Evolutionary conservation across 2,888 invertebrate genomes (phyloP).

Genomic region (Philereme vetulata): DNA sequence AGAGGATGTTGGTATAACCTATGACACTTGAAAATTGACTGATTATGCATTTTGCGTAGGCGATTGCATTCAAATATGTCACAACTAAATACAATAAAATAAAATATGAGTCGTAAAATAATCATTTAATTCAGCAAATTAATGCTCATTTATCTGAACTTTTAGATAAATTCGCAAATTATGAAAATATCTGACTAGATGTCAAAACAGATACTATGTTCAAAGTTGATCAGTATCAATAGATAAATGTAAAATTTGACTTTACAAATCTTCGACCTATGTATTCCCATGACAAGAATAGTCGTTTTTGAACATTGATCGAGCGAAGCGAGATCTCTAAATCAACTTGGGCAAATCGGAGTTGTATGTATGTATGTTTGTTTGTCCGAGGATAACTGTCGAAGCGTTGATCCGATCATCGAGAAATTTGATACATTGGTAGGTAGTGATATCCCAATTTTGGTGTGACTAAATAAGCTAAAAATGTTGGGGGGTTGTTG

Average conservation of each 20-base stretch:
- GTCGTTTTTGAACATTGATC: no score
- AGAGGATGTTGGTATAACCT: conserved; percentile 17
- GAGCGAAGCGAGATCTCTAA: no score
- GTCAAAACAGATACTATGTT: conserved; percentile 6
- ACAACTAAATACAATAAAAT: conserved; percentile 23
- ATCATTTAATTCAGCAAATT: conserved; percentile 22
- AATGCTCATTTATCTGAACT: conserved; percentile 18
- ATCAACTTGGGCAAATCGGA: no score
- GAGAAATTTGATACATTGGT: no score
- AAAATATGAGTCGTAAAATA: conserved; percentile 32
- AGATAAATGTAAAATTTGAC: neutral
- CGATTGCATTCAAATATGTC: conserved; percentile 29
- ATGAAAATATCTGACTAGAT: conserved; percentile 10
- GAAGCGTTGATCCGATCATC: no score
- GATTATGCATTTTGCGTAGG: conserved; percentile 30
- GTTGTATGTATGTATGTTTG: no score
- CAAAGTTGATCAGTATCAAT: neutral
- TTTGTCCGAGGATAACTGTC: no score
- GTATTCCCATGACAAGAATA: no score
- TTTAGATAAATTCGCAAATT: conserved; percentile 16
- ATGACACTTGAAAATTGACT: conserved; percentile 5
- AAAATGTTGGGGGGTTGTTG: no score
- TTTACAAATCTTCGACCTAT: no score
- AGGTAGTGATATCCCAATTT: no score
- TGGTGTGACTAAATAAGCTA: no score